Evolutionary conservation across 2,797 vertebrate genomes (phyloP), one percentile per base, ranked within the genome.

Genomic region (Pantherophis vulpinus): DNA sequence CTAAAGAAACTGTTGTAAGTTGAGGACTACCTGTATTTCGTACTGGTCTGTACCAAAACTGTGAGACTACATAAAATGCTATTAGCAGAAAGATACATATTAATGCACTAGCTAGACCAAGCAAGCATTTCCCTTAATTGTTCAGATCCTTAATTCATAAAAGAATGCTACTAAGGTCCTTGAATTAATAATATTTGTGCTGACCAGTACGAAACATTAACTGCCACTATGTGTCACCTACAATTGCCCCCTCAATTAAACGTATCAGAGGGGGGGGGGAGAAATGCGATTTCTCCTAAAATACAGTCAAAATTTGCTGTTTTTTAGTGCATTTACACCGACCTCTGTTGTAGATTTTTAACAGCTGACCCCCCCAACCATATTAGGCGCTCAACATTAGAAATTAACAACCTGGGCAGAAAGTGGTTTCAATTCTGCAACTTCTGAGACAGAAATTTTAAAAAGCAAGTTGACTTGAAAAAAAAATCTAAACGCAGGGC

Each of bases 191-290:
- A 25, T 59, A 79, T 3, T 59, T n/a, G 13, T 51, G 13, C n/a
- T 58, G 20, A 37, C 25, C 25, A 25, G 42, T 86, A 12, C 2
- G 42, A 11, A 60, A 70, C 29, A 12, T 74, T n/a, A 74, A 87
- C 4, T 86, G 25, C 7, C 32, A 87, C 16, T 54, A 13, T 32
- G 63, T 42, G 13, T 42, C n/a, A 37, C 88, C 6, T 86, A 29
- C 32, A 88, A 56, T 8, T 51, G 56, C 18, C 18, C 29, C 56
- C 2, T 55, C 18, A 27, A 55, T 27, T 92, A 13, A 27, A 60
- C 11, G 0, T 32, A 32, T 6, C 23, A 6, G 37, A 5, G n/a
- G 63, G 0, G 29, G 2, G 6, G 42, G 42, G 4, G 42, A 4
- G 4, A 4, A 42, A 42, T 9, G 32, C 3, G 16, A 92, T 29